phyloP scores from a whole-genome alignment of 2,888 invertebrate genomes.

The Alloscopus bannaensis region DNA sequence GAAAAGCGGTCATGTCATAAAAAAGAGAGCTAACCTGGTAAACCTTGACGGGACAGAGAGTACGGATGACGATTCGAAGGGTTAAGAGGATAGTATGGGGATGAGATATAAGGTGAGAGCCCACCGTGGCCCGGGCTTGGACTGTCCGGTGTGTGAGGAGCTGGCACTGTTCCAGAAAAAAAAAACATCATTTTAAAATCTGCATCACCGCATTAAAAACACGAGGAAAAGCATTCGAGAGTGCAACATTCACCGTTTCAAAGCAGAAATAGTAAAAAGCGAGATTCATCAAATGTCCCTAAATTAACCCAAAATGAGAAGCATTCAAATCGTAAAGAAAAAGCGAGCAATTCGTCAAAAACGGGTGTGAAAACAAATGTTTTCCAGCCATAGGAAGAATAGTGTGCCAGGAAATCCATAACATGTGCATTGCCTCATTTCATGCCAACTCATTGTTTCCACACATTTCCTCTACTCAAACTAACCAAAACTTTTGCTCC shows the following conservation, averaged over 20 bases:
- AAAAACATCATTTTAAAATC: not conserved
- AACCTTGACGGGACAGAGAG: constrained; percentile 73
- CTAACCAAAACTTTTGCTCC: no score
- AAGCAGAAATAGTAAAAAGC: no score
- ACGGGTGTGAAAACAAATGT: no score
- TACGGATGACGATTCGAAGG: constrained; percentile 72
- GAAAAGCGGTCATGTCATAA: not conserved
- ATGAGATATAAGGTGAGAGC: constrained; percentile 72
- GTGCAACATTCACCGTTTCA: no score
- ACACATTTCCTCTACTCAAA: constrained; percentile 47
- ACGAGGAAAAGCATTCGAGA: not conserved
- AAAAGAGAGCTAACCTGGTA: constrained; percentile 71
- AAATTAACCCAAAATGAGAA: no score
- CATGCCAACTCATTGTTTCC: constrained; percentile 26
- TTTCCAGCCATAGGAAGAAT: no score
- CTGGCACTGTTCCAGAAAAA: constrained; percentile 72
- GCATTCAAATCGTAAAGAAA: no score
- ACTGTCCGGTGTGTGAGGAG: constrained; percentile 74
- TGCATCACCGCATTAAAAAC: not conserved
- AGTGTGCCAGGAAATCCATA: constrained; percentile 40
- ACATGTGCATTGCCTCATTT: constrained; percentile 23
- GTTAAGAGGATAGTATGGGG: constrained; percentile 72
- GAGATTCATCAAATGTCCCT: no score
- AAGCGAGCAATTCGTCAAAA: no score
- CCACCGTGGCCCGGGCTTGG: constrained; percentile 73